Percentiles rank a stretch among this genome's conserved stretches.
Conservation (phyloP, 2,888 invertebrate genomes). For the Drosophila glabriapex region DNA sequence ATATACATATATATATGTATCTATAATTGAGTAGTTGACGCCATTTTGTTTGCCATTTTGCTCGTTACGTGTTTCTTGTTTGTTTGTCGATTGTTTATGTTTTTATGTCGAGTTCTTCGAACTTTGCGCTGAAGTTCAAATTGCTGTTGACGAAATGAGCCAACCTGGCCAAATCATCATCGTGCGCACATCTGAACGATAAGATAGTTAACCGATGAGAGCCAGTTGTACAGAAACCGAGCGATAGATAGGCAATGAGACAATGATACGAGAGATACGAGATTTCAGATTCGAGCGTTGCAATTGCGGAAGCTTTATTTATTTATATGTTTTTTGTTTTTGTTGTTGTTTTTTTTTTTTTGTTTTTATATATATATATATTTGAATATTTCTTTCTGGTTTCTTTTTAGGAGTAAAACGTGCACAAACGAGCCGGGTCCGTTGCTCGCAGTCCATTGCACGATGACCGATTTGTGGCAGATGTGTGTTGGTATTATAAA, state of each 20-base stretch:
- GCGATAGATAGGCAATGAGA: slow-evolving; percentile 12
- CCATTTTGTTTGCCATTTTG: slow-evolving; percentile 47
- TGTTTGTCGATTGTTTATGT: slow-evolving; percentile 47
- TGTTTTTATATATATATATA: neutral
- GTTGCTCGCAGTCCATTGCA: slow-evolving; percentile 58
- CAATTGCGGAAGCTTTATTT: slow-evolving; percentile 68
- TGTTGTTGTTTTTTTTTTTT: slow-evolving; percentile 18
- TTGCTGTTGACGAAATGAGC: slow-evolving; percentile 49
- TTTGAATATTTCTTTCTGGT: slow-evolving; percentile 6
- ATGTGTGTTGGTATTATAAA: slow-evolving; percentile 28
- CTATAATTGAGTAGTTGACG: slow-evolving; percentile 30
- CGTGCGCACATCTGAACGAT: slow-evolving; percentile 49
- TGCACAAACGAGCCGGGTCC: slow-evolving; percentile 45
- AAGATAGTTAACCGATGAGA: slow-evolving; percentile 23
- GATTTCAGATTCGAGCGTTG: slow-evolving; percentile 40
- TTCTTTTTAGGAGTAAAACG: slow-evolving; percentile 52
- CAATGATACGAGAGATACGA: slow-evolving; percentile 19
- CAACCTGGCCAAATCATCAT: slow-evolving; percentile 52
- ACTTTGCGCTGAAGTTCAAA: slow-evolving; percentile 64
- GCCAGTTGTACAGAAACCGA: neutral
- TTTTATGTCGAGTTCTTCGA: slow-evolving; percentile 72
- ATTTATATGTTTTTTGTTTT: slow-evolving; percentile 10
- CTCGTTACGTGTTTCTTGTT: slow-evolving; percentile 20
- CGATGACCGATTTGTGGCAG: slow-evolving; percentile 67
- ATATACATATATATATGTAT: neutral